Percentiles rank a stretch among this genome's conserved stretches.
phyloP scores from a whole-genome alignment of 1,140 invertebrate species.

The Asbolus verrucosus region DNA sequence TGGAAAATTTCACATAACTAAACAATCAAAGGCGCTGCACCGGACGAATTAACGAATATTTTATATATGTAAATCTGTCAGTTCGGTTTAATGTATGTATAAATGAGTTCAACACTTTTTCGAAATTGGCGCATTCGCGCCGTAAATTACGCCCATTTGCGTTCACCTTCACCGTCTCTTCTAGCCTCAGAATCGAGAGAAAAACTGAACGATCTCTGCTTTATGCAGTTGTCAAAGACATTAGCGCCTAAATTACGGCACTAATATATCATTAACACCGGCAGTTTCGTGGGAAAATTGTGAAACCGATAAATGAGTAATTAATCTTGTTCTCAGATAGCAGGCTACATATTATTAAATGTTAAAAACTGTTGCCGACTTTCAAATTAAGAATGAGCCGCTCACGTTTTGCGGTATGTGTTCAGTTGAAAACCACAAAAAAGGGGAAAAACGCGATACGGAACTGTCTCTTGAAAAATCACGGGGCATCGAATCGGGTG shows the following conservation, averaged over 20 bases:
- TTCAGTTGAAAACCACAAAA: no score
- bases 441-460: no score
- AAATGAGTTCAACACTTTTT: constrained; percentile 23
- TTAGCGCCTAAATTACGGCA: background rate
- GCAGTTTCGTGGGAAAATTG: constrained; percentile 12
- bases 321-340: constrained; percentile 9
- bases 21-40: constrained; percentile 45
- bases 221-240: background rate
- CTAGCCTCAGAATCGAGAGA: background rate
- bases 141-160: constrained; percentile 8
- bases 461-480: no score
- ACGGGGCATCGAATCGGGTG: no score
- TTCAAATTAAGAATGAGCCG: constrained; percentile 12
- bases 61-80: constrained; percentile 46
- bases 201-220: background rate
- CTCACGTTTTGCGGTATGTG: constrained; percentile 5
- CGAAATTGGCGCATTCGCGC: constrained; percentile 11
- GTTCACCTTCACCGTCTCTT: no score
- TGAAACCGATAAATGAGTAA: constrained; percentile 18
- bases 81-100: constrained; percentile 40
- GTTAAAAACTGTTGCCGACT: constrained; percentile 6
- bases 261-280: constrained; percentile 16
- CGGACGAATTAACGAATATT: constrained; percentile 30
- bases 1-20: constrained; percentile 45
- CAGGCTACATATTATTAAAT: constrained; percentile 13